Percentiles rank a stretch among this genome's conserved stretches.
phyloP scores from a whole-genome alignment of 2,888 invertebrate genomes.

The Rhimphoctona megacephalus region DNA sequence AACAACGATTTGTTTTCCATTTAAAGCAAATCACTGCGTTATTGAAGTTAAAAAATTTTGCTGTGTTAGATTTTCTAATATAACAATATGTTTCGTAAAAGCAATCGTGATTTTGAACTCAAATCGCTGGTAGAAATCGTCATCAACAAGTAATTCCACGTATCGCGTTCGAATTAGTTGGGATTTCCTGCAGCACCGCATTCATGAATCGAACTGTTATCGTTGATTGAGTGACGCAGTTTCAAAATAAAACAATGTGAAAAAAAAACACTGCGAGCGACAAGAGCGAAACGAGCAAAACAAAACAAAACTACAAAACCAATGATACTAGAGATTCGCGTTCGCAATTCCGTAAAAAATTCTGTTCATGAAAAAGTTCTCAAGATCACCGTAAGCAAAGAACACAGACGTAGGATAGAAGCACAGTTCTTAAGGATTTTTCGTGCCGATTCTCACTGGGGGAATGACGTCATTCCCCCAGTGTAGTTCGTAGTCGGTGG shows the following conservation, averaged over 20 bases:
- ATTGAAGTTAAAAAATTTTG: background rate
- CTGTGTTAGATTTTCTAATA: background rate
- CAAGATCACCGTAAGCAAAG: background rate
- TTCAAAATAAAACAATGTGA: background rate
- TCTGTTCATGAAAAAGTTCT: background rate
- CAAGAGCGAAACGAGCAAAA: background rate
- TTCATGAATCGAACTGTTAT: background rate
- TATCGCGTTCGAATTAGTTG: background rate
- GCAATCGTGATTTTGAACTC: background rate
- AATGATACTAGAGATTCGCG: no score
- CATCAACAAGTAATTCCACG: background rate
- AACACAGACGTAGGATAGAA: no score
- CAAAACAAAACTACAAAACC: background rate
- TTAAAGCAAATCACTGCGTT: background rate
- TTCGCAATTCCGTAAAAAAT: background rate
- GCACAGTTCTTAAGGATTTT: no score
- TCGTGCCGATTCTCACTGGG: no score
- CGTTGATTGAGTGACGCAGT: background rate
- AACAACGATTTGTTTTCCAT: slow-evolving; percentile 14
- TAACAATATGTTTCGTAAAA: background rate
- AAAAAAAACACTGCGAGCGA: background rate
- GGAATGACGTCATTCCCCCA: no score
- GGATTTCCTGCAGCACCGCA: background rate
- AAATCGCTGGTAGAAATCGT: background rate
- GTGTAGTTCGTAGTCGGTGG: no score